These are phyloP conservation scores for Lichenostomus cassidix DNA, from an alignment of 2,113 vertebrate genomes.

Conservation along the genomic window DNA sequence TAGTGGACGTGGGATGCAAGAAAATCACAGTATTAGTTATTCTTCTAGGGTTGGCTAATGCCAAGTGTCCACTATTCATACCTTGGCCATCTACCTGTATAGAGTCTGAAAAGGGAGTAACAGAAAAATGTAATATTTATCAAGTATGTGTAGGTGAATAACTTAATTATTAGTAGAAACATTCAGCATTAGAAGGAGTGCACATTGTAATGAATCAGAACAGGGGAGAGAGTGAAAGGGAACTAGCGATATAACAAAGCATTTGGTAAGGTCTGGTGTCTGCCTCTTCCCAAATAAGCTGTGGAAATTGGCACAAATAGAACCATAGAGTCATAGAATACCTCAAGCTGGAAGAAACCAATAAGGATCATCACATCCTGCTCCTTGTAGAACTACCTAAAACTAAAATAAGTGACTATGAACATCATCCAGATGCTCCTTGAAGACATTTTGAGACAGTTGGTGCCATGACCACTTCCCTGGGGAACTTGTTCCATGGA, in stretches of 20 bases:
- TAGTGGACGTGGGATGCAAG: neutral
- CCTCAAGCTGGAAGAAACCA: neutral
- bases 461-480: neutral
- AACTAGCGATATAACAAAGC: neutral
- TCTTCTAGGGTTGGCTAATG: neutral
- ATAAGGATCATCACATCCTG: neutral
- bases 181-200: neutral
- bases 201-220: neutral
- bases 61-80: neutral
- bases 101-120: neutral
- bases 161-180: neutral
- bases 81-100: neutral
- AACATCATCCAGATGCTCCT: neutral
- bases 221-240: neutral
- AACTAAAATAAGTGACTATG: neutral
- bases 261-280: neutral
- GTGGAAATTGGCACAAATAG: neutral
- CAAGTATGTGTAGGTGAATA: neutral
- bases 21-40: neutral
- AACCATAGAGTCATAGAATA: neutral
- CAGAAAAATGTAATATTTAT: neutral
- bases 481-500: neutral
- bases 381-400: neutral
- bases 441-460: neutral
- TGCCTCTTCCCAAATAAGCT: neutral